Evolutionary conservation across 2,797 vertebrate genomes (phyloP).

Genomic region (Hapalemur alaotrensis): DNA sequence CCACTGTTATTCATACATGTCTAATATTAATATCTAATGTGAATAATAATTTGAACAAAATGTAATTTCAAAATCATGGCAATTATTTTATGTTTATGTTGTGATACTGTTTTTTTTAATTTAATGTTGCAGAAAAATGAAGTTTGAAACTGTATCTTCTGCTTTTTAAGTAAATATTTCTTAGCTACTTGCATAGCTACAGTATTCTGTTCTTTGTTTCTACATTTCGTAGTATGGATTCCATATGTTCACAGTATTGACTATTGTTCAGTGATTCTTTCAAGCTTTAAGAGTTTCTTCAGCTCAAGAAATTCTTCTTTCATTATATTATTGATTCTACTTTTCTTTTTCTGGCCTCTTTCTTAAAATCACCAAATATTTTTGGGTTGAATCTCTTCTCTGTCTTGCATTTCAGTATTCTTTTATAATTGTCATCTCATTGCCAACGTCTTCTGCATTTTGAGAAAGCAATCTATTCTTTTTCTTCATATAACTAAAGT

Average conservation of each 20-base stretch:
- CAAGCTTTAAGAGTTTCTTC: neutral
- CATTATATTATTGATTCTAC: neutral
- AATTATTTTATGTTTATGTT: neutral
- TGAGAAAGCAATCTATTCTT: neutral
- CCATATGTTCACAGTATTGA: neutral
- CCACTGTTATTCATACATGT: neutral
- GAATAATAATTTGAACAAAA: neutral
- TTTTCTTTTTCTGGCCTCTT: neutral
- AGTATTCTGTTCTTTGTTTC: neutral
- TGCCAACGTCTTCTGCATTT: neutral
- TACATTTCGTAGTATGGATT: neutral
- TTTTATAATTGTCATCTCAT: neutral
- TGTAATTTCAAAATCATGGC: neutral
- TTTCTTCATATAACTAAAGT: neutral
- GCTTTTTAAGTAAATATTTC: neutral
- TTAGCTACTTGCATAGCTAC: neutral
- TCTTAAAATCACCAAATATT: neutral
- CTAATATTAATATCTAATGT: neutral
- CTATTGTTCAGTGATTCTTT: neutral
- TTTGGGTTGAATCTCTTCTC: neutral
- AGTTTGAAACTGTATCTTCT: neutral
- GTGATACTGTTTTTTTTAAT: neutral
- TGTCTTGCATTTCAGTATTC: neutral
- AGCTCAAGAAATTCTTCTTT: neutral
- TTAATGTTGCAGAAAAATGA: neutral